Base-by-base conservation (phyloP, 2,797 vertebrate species). In the Myiotriccus ornatus region DNA sequence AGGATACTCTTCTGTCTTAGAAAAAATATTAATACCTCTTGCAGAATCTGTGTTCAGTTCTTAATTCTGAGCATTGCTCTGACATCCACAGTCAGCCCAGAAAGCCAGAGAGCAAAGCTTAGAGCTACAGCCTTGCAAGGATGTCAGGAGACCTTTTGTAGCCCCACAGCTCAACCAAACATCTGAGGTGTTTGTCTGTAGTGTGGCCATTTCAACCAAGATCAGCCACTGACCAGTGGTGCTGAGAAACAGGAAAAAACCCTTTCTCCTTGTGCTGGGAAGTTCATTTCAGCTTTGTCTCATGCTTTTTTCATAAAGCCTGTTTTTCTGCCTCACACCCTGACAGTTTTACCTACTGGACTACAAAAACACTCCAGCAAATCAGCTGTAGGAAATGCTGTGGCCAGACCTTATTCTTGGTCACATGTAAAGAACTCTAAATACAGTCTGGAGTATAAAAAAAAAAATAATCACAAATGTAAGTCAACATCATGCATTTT, bases 201-300 rank as follows among this genome's bases (percentile, higher is more conserved):
- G 71, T 30, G 30, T 0, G 0, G 43, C 63, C 9, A 0, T 43
- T 74, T 57, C 62, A 71, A 34, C 52, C 9, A 1, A 79, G 70
- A 35, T 55, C 67, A 84, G 65, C 79, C 7, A 5, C 25, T 59
- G 65, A 62, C 41, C 52, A 83, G 30, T 44, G 63, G 8, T 87
- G 63, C 71, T 82, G 81, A 74, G 84, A 74, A 93, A 46, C 89
- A 77, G 69, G 79, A 94, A 94, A 86, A 85, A 14, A 2, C 8
- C 56, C 69, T 60, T 91, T 91, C 34, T 83, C 12, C n/a, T 81
- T 16, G 1, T 73, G 47, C 70, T 76, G 67, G 16, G 44, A 76
- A 70, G 18, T 64, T 91, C 13, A 22, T 39, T 77, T 85, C 71
- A 39, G 8, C 70, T 87, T 83, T 43, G 46, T 49, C 69, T 90